Evolutionary conservation across 2,888 invertebrate species (phyloP).

Genomic region (Ernsta delagoae): DNA sequence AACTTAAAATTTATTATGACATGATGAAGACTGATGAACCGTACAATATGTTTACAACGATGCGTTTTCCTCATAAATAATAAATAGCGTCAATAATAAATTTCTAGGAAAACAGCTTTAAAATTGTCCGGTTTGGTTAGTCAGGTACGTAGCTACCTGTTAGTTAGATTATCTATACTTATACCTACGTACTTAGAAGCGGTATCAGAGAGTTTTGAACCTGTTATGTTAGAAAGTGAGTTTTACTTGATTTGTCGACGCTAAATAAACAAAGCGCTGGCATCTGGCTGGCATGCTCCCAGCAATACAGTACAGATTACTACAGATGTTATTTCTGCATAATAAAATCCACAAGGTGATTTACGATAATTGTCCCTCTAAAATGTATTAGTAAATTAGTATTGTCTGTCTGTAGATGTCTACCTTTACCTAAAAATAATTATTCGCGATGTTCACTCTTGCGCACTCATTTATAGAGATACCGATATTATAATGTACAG

Average conservation of each 20-base stretch:
- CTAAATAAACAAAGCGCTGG: slow-evolving; percentile 46
- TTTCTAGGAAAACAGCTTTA: background rate
- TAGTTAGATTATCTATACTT: no score
- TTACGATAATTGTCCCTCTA: no score
- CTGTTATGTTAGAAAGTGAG: slow-evolving; percentile 35
- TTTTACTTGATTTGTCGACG: slow-evolving; percentile 21
- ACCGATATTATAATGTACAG: no score
- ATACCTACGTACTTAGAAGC: background rate
- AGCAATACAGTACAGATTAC: slow-evolving; percentile 40
- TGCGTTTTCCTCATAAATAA: slow-evolving; percentile 3
- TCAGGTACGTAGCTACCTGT: background rate
- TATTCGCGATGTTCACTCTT: background rate
- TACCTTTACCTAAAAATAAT: slow-evolving; percentile 17
- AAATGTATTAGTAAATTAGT: no score
- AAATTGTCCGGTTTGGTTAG: background rate
- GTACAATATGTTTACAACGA: background rate
- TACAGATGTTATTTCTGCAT: slow-evolving; percentile 20
- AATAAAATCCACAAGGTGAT: slow-evolving; percentile 15
- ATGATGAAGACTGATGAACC: background rate
- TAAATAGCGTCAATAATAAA: background rate
- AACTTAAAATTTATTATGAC: background rate
- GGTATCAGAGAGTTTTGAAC: background rate
- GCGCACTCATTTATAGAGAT: background rate
- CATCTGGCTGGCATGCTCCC: slow-evolving; percentile 46
- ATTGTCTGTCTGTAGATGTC: no score